A percentile compares a stretch with the other conserved stretches of the same genome.
Evolutionary conservation across 2,113 vertebrate species (phyloP).

Genomic region (Sitta europaea): DNA sequence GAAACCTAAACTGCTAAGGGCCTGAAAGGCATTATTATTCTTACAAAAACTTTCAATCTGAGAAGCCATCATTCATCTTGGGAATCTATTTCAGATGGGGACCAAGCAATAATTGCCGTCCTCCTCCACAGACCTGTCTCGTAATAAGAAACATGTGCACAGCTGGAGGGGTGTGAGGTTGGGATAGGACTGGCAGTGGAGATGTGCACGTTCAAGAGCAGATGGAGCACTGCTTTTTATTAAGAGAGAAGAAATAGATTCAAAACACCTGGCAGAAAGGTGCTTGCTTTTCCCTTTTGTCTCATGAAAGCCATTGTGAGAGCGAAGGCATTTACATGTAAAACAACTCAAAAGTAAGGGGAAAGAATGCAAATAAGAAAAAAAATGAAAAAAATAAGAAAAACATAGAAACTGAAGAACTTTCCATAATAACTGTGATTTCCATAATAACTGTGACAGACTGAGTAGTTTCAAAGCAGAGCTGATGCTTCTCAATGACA

Average conservation of each 20-base stretch:
- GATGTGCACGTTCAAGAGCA: constrained; percentile 42
- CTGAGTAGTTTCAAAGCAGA: background rate
- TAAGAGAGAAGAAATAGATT: constrained; percentile 48
- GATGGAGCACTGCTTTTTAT: constrained; percentile 55
- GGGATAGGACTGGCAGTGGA: background rate
- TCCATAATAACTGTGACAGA: background rate
- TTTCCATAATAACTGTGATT: background rate
- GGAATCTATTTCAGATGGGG: constrained; percentile 55
- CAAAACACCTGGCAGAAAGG: constrained; percentile 60
- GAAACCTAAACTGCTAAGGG: constrained; percentile 2
- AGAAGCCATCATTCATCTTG: constrained; percentile 45
- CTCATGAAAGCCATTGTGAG: background rate
- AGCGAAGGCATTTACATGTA: background rate
- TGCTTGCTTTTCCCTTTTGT: background rate
- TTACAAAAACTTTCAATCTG: constrained; percentile 38
- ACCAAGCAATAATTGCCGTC: background rate
- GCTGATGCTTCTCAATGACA: background rate
- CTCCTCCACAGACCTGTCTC: constrained; percentile 18
- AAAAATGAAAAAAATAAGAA: background rate
- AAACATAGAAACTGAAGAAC: background rate
- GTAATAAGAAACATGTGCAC: constrained; percentile 48
- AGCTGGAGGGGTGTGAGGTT: constrained; percentile 15
- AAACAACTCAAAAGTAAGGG: background rate
- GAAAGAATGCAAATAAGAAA: background rate
- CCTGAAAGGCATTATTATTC: constrained; percentile 37